These are phyloP conservation scores for Sebastes fasciatus DNA, from an alignment of 2,113 vertebrate species.

Conservation along the genomic window DNA sequence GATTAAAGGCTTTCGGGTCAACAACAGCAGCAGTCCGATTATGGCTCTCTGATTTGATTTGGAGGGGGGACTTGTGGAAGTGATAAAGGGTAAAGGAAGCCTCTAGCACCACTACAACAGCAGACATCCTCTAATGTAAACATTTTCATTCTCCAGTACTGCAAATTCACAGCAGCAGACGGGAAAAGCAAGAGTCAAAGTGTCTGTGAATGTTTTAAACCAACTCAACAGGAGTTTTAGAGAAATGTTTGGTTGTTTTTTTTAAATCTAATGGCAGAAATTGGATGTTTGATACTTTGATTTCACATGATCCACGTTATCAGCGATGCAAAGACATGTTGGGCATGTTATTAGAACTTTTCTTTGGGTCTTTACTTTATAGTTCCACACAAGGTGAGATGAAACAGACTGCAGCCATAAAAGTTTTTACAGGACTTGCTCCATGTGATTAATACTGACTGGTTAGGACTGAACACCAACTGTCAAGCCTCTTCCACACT, in stretches of 20 bases:
- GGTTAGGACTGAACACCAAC: neutral
- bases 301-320: neutral
- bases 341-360: neutral
- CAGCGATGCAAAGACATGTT: neutral
- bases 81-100: slow-evolving; percentile 18
- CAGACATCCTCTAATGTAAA: slow-evolving; percentile 41
- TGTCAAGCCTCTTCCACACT: neutral
- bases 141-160: slow-evolving; percentile 11
- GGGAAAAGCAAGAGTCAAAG: neutral
- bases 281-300: neutral
- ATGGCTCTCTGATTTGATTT: neutral
- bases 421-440: slow-evolving; percentile 3
- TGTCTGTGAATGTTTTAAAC: neutral
- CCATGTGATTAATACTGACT: slow-evolving; percentile 37
- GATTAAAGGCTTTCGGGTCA: neutral
- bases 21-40: slow-evolving; percentile 20
- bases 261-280: neutral
- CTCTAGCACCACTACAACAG: slow-evolving; percentile 20
- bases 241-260: neutral
- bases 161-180: neutral
- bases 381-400: slow-evolving; percentile 36
- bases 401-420: slow-evolving; percentile 27
- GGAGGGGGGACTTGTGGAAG: neutral
- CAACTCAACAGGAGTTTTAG: neutral
- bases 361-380: slow-evolving; percentile 23